Evolutionary conservation across 2,888 invertebrate genomes (phyloP).

Genomic region (Oligia latruncula): DNA sequence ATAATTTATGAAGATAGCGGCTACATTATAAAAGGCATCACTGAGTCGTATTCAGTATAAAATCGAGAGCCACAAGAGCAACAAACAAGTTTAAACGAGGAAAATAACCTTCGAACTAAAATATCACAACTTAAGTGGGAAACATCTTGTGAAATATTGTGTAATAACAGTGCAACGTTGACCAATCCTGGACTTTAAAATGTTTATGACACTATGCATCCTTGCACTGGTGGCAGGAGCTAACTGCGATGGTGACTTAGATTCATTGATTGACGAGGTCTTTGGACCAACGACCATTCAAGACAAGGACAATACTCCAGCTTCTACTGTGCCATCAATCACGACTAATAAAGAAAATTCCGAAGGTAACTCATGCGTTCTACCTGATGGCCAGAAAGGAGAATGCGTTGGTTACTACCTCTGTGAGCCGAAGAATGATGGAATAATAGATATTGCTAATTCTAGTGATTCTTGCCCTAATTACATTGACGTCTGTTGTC

Average conservation of each 20-base stretch:
- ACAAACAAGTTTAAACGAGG: conserved; percentile 8
- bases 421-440: background rate
- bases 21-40: background rate
- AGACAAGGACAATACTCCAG: background rate
- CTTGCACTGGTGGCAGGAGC: conserved; percentile 66
- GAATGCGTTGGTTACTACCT: background rate
- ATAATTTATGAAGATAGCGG: background rate
- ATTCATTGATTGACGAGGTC: background rate
- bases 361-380: background rate
- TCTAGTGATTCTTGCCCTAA: background rate
- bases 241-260: conserved; percentile 42
- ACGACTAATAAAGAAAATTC: background rate
- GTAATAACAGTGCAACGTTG: background rate
- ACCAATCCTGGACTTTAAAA: conserved; percentile 51
- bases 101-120: background rate
- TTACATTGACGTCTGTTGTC: conserved; percentile 7
- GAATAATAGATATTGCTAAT: background rate
- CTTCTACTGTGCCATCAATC: background rate
- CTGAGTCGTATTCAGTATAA: background rate
- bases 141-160: background rate
- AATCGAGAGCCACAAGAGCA: background rate
- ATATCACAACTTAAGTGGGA: background rate
- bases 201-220: conserved; percentile 69
- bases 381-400: background rate
- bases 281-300: background rate